phyloP scores from a whole-genome alignment of 2,113 vertebrate species.

The Apodemus sylvaticus region DNA sequence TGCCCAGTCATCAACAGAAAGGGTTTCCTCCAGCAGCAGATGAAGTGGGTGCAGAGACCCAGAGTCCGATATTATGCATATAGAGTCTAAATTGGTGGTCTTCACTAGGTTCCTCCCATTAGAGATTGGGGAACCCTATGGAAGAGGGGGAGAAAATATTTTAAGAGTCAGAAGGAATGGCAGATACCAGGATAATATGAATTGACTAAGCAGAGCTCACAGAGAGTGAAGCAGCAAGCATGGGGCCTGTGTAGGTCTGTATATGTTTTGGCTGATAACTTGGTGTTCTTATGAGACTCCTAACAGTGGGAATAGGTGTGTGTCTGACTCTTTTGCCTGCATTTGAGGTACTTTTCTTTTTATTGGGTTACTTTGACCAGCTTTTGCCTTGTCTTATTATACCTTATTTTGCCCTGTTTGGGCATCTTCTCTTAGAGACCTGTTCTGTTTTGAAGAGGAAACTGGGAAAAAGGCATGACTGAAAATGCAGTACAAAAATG shows the following conservation, averaged over 20 bases:
- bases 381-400: background rate
- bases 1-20: too few relatives aligned
- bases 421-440: background rate
- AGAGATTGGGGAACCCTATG: background rate
- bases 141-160: background rate
- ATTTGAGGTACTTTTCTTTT: background rate
- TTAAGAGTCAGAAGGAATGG: background rate
- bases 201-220: background rate
- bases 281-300: background rate
- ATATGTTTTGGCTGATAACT: background rate
- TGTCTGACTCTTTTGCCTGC: background rate
- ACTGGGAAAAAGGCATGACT: conserved; percentile 17
- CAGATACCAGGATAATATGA: background rate
- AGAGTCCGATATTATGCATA: background rate
- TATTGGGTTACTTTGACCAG: background rate
- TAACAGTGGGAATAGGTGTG: background rate
- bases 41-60: background rate
- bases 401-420: background rate
- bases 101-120: background rate
- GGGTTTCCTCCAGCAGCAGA: too few relatives aligned
- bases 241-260: background rate
- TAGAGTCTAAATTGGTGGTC: background rate
- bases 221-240: background rate
- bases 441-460: conserved; percentile 3
- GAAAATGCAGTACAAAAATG: background rate